A percentile compares a stretch with the other conserved stretches of the same genome.
Evolutionary conservation across 1,140 invertebrate genomes (phyloP).

Genomic region (Monomorium pharaonis): DNA sequence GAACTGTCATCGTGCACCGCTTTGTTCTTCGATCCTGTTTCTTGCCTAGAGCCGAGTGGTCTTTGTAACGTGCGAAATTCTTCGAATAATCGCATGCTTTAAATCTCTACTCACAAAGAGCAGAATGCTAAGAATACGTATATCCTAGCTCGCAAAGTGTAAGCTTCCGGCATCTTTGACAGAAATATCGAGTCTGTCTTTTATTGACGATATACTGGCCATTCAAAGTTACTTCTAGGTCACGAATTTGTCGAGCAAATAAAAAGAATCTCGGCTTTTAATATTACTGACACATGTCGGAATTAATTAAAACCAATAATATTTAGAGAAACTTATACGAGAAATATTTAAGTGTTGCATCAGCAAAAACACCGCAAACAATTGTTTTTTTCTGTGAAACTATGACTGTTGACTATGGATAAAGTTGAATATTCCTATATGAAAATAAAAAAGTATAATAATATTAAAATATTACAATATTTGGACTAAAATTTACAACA

Average conservation of each 20-base stretch:
- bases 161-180: background rate
- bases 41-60: background rate
- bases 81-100: constrained; percentile 30
- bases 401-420: background rate
- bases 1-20: constrained; percentile 30
- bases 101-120: constrained; percentile 12
- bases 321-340: background rate
- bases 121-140: background rate
- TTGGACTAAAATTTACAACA: background rate
- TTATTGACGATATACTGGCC: background rate
- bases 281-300: background rate
- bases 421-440: background rate
- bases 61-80: constrained; percentile 16
- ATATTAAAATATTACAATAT: background rate
- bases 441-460: background rate
- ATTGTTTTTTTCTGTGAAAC: background rate
- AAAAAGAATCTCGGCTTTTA: background rate
- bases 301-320: background rate
- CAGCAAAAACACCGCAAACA: background rate
- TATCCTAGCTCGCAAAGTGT: background rate
- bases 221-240: background rate
- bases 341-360: background rate
- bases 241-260: background rate
- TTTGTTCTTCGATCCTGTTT: constrained; percentile 30
- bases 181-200: background rate